Conservation (phyloP, 2,113 vertebrate genomes). For the Manacus vitellinus region DNA sequence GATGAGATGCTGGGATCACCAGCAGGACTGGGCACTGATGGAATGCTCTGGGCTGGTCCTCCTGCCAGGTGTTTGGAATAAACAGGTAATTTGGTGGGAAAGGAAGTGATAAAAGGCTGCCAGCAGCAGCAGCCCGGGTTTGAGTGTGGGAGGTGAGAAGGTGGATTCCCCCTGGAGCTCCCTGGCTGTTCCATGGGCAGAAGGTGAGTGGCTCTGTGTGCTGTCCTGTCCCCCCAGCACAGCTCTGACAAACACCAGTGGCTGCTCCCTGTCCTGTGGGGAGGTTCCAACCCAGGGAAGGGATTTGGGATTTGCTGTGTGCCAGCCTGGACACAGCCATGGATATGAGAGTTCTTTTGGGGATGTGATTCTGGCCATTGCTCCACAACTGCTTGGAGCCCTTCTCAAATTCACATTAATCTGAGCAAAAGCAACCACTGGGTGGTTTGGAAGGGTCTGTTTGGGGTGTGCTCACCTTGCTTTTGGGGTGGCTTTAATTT, state of each 20-base stretch:
- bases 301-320: not conserved
- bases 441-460: not conserved
- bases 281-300: rapidly evolving
- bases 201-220: not conserved
- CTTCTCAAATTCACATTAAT: not conserved
- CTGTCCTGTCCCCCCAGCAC: not conserved
- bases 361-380: rapidly evolving
- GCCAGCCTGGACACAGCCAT: rapidly evolving
- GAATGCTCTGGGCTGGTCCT: not conserved
- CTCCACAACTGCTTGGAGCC: not conserved
- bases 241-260: rapidly evolving
- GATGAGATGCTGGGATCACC: not conserved
- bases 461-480: rapidly evolving
- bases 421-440: not conserved
- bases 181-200: rapidly evolving
- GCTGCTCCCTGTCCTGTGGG: rapidly evolving
- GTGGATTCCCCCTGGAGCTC: rapidly evolving
- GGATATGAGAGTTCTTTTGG: rapidly evolving
- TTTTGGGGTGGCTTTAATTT: not conserved
- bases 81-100: not conserved
- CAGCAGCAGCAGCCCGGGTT: rapidly evolving
- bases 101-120: rapidly evolving
- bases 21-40: not conserved
- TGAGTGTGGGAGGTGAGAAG: not conserved
- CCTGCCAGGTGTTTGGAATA: not conserved